These are phyloP conservation scores for Caradrina clavipalpis DNA, from an alignment of 2,888 invertebrate genomes.

Conservation along the genomic window DNA sequence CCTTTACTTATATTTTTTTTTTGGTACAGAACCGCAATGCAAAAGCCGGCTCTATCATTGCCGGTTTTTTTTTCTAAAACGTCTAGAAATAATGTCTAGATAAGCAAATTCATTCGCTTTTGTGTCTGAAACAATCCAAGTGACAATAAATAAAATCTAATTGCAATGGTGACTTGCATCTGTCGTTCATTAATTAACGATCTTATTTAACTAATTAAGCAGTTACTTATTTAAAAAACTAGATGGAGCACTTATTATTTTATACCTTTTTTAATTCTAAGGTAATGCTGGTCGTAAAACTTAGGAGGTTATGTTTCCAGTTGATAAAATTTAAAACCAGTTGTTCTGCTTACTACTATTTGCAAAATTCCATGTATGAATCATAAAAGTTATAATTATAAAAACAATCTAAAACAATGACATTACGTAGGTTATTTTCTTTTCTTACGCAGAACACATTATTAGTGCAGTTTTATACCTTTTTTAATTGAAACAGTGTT, in stretches of 20 bases:
- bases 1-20: background rate
- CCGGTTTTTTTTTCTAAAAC: background rate
- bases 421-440: background rate
- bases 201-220: constrained; percentile 36
- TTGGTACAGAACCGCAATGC: background rate
- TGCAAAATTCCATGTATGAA: too few relatives aligned
- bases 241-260: constrained; percentile 26
- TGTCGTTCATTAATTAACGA: constrained; percentile 15
- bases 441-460: background rate
- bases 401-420: too few relatives aligned
- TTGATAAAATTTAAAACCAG: too few relatives aligned
- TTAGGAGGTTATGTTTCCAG: background rate
- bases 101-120: constrained; percentile 3
- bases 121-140: background rate
- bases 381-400: too few relatives aligned
- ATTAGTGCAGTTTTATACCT: background rate
- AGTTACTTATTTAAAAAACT: constrained; percentile 20
- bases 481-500: constrained; percentile 11
- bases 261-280: constrained; percentile 6
- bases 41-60: background rate
- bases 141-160: constrained; percentile 18
- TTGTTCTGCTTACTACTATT: too few relatives aligned
- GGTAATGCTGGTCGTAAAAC: constrained; percentile 30
- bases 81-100: background rate
- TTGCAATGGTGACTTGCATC: constrained; percentile 17